These are phyloP conservation scores for Dasyurus viverrinus DNA, from an alignment of 2,113 vertebrate species.

Conservation along the genomic window DNA sequence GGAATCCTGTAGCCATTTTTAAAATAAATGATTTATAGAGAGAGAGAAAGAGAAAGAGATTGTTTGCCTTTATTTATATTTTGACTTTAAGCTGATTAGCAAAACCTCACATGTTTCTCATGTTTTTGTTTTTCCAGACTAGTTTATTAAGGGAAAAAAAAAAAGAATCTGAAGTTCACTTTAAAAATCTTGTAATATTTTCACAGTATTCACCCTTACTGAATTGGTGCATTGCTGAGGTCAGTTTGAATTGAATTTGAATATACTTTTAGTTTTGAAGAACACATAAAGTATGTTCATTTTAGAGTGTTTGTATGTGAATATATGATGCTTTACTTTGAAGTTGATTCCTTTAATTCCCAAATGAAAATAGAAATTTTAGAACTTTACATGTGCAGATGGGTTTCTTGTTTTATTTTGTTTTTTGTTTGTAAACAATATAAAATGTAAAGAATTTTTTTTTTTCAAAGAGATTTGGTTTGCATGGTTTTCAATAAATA, in stretches of 20 bases:
- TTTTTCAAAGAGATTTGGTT: slow-evolving; percentile 5
- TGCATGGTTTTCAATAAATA: slow-evolving; percentile 3
- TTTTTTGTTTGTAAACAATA: slow-evolving; percentile 40
- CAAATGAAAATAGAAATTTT: not conserved
- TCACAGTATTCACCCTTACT: not conserved
- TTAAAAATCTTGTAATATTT: slow-evolving; percentile 27
- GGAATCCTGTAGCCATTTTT: slow-evolving; percentile 3
- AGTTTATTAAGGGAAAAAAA: slow-evolving; percentile 10
- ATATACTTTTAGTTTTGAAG: slow-evolving; percentile 6
- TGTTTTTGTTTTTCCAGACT: slow-evolving; percentile 33
- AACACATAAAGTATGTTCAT: not conserved
- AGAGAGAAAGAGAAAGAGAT: not conserved
- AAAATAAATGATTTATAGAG: not conserved
- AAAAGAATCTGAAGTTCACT: not conserved
- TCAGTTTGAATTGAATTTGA: not conserved
- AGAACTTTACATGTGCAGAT: not conserved
- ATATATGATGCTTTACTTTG: not conserved
- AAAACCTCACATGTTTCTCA: slow-evolving; percentile 11
- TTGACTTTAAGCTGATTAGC: not conserved
- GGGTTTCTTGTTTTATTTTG: not conserved
- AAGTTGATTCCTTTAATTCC: not conserved
- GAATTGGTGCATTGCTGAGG: slow-evolving; percentile 71
- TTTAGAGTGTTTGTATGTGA: not conserved
- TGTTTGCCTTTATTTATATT: slow-evolving; percentile 15
- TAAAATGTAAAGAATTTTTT: not conserved